Evolutionary conservation across 1,140 invertebrate genomes (phyloP).

Genomic region (Sycophaga agraensis): DNA sequence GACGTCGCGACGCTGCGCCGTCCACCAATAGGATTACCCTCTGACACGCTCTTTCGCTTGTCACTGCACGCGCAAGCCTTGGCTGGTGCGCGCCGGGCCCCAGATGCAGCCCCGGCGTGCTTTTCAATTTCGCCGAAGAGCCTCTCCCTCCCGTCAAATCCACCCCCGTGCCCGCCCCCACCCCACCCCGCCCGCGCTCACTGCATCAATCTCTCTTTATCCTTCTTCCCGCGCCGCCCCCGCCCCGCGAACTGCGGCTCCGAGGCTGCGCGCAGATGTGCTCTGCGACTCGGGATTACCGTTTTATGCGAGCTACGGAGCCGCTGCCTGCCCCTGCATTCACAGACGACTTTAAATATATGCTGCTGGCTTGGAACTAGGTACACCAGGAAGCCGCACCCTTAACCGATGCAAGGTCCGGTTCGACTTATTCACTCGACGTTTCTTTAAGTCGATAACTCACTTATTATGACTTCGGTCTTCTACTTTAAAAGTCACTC

Average conservation of each 20-base stretch:
- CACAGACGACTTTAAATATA: no score
- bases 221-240: neutral
- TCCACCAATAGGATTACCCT: conserved; percentile 60
- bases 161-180: neutral
- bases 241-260: neutral
- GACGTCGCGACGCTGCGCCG: conserved; percentile 51
- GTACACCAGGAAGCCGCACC: no score
- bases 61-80: conserved; percentile 34
- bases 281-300: neutral
- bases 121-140: conserved; percentile 10
- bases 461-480: no score
- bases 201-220: conserved; percentile 15
- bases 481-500: no score
- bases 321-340: no score
- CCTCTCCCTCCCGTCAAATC: neutral
- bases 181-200: neutral
- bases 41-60: conserved; percentile 59
- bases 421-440: no score
- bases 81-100: neutral
- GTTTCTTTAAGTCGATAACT: no score
- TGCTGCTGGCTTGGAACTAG: no score
- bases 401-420: no score
- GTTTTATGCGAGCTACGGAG: neutral
- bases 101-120: neutral
- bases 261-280: neutral